Base-by-base conservation (phyloP, 2,888 invertebrate genomes). In the Lasiommata megera region DNA sequence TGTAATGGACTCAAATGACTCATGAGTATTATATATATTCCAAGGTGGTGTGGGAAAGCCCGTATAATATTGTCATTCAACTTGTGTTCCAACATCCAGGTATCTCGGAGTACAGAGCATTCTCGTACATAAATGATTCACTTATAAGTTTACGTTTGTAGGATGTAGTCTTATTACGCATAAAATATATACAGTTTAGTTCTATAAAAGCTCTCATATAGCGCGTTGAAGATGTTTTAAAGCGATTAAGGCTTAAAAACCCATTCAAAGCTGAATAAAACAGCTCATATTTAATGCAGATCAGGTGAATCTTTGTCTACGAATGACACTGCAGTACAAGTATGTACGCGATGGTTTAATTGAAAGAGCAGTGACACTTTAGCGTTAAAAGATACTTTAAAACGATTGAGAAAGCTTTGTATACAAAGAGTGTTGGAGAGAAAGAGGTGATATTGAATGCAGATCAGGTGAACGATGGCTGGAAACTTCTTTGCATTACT, bases 1-100 rank as follows among this genome's bases (percentile, higher is more conserved):
- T 37, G 44, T 18, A 51, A 38, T 46, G n/a, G n/a, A n/a, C n/a
- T n/a, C n/a, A n/a, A 44, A 60, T 66, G 65, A 43, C 8, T 43
- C 38, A 29, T 29, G 16, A 31, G 11, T 16, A 48, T 50, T 60
- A 62, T 59, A n/a, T n/a, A n/a, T n/a, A 66, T 54, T 60, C 48
- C 58, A 58, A 63, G 56, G 53, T 62, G 59, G 55, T 56, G 62
- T 73, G 82, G 87, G 85, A 79, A 86, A 84, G 75, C 76, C 84
- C 84, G 63, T 61, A 61, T 62, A 57, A 60, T 71, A 83, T 87
- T 88, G 74, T 66, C 74, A 87, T 86, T 84, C 88, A 67, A 67
- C 48, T 61, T 61, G 61, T 67, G 79, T 78, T 62, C 65, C n/a
- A n/a, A n/a, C n/a, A n/a, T n/a, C n/a, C 70, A 56, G 66, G 60